Conservation (phyloP, 2,888 invertebrate species). For the Melinopterus prodromus region DNA sequence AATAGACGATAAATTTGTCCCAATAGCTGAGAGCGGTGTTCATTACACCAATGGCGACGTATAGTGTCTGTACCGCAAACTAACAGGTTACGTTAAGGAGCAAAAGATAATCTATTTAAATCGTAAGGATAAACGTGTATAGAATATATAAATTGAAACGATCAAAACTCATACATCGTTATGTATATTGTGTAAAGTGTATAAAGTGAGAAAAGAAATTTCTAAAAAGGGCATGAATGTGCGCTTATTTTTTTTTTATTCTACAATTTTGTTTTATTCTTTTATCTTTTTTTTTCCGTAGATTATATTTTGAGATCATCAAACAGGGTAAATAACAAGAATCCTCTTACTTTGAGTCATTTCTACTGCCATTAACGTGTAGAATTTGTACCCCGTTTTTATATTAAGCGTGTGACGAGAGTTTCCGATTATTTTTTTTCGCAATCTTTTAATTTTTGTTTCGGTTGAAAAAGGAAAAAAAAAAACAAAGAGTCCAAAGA, state of each 20-base stretch:
- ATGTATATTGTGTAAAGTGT: conserved; percentile 15
- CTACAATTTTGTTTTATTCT: neutral
- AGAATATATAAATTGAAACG: neutral
- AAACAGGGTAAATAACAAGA: neutral
- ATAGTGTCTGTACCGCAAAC: conserved; percentile 14
- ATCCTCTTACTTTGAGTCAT: neutral
- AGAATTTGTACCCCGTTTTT: conserved; percentile 8
- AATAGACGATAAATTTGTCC: conserved; percentile 92
- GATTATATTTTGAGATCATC: neutral
- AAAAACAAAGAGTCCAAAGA: neutral
- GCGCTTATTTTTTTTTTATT: neutral
- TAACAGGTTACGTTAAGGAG: neutral
- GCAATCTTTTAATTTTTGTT: neutral
- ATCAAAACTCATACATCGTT: neutral
- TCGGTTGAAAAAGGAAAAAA: conserved; percentile 7
- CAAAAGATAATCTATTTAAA: neutral
- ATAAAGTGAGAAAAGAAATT: conserved; percentile 12
- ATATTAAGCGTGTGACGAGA: neutral
- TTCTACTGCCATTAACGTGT: neutral
- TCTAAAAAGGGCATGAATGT: neutral
- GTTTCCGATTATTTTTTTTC: conserved; percentile 12
- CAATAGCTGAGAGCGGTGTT: conserved; percentile 90
- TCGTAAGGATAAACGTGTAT: neutral
- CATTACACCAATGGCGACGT: conserved; percentile 72
- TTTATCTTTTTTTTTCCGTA: neutral